phyloP scores from a whole-genome alignment of 2,113 vertebrate species.

The Platichthys stellatus region DNA sequence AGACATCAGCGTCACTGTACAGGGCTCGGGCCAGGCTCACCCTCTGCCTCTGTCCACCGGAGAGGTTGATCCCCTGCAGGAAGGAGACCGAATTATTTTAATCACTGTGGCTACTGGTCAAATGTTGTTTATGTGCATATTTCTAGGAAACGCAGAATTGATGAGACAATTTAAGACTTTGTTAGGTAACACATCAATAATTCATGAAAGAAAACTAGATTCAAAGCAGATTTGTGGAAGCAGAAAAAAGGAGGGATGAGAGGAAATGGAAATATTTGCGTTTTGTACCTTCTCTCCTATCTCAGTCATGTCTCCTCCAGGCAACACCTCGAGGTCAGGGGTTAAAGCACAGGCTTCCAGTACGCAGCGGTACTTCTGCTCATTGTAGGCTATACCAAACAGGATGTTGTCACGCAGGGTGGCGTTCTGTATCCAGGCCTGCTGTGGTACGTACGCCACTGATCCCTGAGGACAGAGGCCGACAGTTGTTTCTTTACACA shows the following conservation, averaged over 20 bases:
- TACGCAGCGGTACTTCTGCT: constrained; percentile 86
- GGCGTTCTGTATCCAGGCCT: constrained; percentile 97
- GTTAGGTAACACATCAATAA: not conserved
- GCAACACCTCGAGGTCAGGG: constrained; percentile 90
- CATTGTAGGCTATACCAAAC: constrained; percentile 86
- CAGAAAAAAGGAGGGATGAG: not conserved
- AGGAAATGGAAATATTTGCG: not conserved
- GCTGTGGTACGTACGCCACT: constrained; percentile 95
- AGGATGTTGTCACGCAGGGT: constrained; percentile 94
- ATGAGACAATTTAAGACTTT: not conserved
- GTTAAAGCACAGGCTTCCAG: constrained; percentile 92
- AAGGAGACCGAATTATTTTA: not conserved
- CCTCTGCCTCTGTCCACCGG: constrained; percentile 93
- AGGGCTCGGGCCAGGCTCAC: constrained; percentile 93
- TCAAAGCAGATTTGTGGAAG: not conserved
- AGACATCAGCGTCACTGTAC: constrained; percentile 89
- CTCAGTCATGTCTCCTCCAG: constrained; percentile 94
- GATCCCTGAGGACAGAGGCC: constrained; percentile 85
- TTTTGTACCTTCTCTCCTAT: constrained; percentile 94
- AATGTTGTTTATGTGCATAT: not conserved
- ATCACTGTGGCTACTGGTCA: not conserved
- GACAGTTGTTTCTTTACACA: not conserved
- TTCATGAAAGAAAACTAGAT: not conserved
- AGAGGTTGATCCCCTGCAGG: constrained; percentile 95
- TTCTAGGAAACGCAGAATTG: not conserved